Conservation (phyloP, 2,888 invertebrate species). For the Perizoma affinitatum region DNA sequence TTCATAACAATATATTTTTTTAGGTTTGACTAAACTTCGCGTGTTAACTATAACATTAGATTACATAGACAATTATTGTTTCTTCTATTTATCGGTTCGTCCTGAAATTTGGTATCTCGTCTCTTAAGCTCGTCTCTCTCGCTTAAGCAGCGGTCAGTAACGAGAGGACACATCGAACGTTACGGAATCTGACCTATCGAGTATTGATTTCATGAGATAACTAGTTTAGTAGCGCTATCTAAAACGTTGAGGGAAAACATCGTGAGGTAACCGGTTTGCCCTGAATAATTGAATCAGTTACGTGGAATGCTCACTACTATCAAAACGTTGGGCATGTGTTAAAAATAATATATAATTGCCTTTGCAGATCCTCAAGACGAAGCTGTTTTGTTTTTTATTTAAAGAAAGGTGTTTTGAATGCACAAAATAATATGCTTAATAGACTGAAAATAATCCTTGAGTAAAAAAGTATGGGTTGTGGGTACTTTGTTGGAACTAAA, state of each 20-base stretch:
- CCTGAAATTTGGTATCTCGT: not conserved
- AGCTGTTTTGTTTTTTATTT: too few species aligned
- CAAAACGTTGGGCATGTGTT: too few species aligned
- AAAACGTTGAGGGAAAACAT: not conserved
- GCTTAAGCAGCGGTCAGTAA: not conserved
- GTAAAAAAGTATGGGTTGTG: not conserved
- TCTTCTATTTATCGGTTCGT: not conserved
- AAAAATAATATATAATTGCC: too few species aligned
- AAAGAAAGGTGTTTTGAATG: too few species aligned
- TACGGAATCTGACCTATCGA: conserved; percentile 4
- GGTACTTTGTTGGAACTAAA: conserved; percentile 13
- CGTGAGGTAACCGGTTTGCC: too few species aligned
- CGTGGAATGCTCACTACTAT: too few species aligned
- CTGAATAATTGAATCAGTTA: too few species aligned
- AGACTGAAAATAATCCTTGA: conserved; percentile 30
- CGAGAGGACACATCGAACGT: not conserved
- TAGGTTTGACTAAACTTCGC: not conserved
- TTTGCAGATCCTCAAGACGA: too few species aligned
- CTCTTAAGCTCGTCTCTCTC: too few species aligned
- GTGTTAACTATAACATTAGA: too few species aligned
- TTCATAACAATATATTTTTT: too few species aligned
- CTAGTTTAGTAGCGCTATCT: conserved; percentile 34
- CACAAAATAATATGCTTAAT: conserved; percentile 23
- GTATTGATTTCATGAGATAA: conserved; percentile 22
- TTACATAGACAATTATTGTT: too few species aligned